Percentiles rank a stretch among this genome's conserved stretches.
phyloP scores from a whole-genome alignment of 2,797 vertebrate species.

The Pipistrellus nathusii region DNA sequence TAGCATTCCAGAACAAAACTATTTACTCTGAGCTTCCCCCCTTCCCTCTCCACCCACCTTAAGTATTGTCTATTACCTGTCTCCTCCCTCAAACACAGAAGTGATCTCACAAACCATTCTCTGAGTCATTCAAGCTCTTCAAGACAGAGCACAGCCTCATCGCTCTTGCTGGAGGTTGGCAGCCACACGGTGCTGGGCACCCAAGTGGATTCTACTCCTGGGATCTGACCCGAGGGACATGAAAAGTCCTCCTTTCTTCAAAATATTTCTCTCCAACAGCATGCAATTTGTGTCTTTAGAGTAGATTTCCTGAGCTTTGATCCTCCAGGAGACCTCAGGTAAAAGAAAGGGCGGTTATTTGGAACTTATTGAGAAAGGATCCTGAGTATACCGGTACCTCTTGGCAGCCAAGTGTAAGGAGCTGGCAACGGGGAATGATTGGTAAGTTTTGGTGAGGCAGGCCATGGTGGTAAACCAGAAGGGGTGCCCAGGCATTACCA shows the following conservation, averaged over 20 bases:
- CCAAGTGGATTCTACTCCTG: background rate
- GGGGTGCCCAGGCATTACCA: background rate
- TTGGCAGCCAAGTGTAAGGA: background rate
- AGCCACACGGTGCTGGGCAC: background rate
- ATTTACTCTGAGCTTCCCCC: background rate
- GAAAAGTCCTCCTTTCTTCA: background rate
- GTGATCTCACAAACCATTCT: background rate
- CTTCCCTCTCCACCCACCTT: background rate
- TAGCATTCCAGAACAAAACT: background rate
- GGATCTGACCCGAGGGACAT: background rate
- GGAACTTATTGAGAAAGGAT: background rate
- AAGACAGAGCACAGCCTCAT: rapidly evolving
- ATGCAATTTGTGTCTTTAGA: background rate
- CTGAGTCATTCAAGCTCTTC: background rate
- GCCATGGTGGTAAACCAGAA: background rate
- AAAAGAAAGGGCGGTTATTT: background rate
- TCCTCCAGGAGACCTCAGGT: background rate
- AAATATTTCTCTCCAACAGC: background rate
- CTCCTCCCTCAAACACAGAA: background rate
- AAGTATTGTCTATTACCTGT: background rate
- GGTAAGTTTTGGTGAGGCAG: background rate
- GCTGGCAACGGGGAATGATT: background rate
- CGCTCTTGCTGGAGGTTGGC: background rate
- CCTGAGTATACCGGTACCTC: background rate
- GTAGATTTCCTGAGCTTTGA: background rate